Evolutionary conservation across 2,888 invertebrate genomes (phyloP).

Genomic region (Microctonus brassicae): DNA sequence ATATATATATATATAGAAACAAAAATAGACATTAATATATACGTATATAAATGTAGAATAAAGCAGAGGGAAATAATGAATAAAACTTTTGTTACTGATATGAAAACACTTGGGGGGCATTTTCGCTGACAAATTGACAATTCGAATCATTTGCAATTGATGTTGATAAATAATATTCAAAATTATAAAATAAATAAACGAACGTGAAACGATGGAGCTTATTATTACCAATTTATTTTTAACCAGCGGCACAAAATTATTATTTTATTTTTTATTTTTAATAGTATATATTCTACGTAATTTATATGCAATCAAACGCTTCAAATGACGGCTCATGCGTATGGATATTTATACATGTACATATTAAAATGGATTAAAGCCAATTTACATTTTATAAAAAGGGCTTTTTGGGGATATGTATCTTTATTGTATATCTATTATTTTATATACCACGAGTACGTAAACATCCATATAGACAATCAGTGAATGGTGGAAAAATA

Average conservation of each 20-base stretch:
- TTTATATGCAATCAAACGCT: not conserved
- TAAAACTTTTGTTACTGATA: not conserved
- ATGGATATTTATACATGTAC: not conserved
- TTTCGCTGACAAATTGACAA: not conserved
- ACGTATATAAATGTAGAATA: not conserved
- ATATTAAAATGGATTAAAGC: slow-evolving; percentile 6
- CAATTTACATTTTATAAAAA: slow-evolving; percentile 14
- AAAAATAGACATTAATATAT: too few relatives aligned
- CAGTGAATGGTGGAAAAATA: not conserved
- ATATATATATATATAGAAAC: too few relatives aligned
- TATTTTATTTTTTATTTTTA: not conserved
- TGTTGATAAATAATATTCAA: not conserved
- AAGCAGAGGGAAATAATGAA: not conserved
- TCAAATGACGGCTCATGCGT: not conserved
- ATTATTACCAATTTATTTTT: not conserved
- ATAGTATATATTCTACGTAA: not conserved
- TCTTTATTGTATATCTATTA: slow-evolving; percentile 1
- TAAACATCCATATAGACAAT: not conserved
- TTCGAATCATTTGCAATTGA: not conserved
- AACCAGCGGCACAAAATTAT: not conserved
- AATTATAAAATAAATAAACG: not conserved
- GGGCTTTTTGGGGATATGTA: slow-evolving; percentile 14
- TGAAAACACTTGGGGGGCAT: not conserved
- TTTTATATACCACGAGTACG: not conserved
- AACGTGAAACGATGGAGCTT: too few relatives aligned